Percentiles rank a stretch among this genome's conserved stretches.
These are phyloP conservation scores for Kryptopterus vitreolus DNA, from an alignment of 2,797 vertebrate species.

Conservation along the genomic window DNA sequence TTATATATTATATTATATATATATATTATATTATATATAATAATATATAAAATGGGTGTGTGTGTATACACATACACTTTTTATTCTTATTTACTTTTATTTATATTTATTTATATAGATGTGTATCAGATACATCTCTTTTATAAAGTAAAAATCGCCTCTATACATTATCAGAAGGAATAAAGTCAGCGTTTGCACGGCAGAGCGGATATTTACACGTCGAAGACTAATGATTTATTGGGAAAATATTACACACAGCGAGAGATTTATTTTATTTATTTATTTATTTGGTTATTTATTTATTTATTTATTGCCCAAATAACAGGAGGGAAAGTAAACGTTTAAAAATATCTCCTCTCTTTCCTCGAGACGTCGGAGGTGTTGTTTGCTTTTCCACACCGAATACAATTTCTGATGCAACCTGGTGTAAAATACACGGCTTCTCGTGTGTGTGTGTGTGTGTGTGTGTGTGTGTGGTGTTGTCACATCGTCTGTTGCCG, in stretches of 20 bases:
- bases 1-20: too few species aligned
- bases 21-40: too few species aligned
- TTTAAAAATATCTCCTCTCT: conserved; percentile 19
- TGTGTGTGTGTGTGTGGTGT: conserved; percentile 22
- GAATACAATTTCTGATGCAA: conserved; percentile 57
- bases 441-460: not conserved
- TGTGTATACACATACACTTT: too few species aligned
- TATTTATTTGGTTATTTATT: too few species aligned
- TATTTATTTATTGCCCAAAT: not conserved
- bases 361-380: conserved; percentile 14
- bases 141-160: too few species aligned
- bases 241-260: not conserved
- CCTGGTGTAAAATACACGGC: conserved; percentile 51
- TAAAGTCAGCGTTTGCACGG: not conserved
- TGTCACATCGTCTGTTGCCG: conserved; percentile 49
- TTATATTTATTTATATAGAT: too few species aligned
- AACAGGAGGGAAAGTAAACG: not conserved
- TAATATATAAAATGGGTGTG: too few species aligned
- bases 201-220: not conserved
- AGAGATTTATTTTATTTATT: not conserved
- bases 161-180: too few species aligned
- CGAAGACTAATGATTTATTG: too few species aligned
- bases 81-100: too few species aligned
- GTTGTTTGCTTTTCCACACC: conserved; percentile 46
- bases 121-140: too few species aligned